A percentile compares a stretch with the other conserved stretches of the same genome.
These are phyloP conservation scores for Drosophila helvetica DNA, from an alignment of 2,888 invertebrate genomes.

Conservation along the genomic window DNA sequence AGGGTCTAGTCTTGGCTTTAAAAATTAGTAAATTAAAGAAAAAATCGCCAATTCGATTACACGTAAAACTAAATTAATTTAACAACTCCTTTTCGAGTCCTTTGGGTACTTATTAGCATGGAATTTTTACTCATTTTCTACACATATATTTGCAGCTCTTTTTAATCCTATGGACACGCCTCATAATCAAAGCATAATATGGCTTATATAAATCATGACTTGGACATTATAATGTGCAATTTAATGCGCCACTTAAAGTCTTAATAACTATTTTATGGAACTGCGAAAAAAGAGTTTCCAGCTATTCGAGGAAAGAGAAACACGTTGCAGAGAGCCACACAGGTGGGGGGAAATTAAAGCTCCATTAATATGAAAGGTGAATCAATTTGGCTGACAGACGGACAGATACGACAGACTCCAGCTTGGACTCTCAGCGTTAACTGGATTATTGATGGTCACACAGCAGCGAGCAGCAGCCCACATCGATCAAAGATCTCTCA, in stretches of 20 bases:
- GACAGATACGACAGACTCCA: conserved; percentile 9
- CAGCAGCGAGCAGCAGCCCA: conserved; percentile 21
- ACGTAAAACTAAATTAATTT: neutral
- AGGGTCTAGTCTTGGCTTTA: neutral
- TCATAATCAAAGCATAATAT: conserved; percentile 12
- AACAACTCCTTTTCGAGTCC: neutral
- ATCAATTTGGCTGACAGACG: conserved; percentile 18
- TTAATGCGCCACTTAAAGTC: conserved; percentile 40
- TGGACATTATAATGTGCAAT: conserved; percentile 23
- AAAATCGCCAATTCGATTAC: neutral
- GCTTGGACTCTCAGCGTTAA: conserved; percentile 15
- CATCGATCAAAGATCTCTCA: conserved; percentile 23
- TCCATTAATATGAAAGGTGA: conserved; percentile 22
- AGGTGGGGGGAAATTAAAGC: conserved; percentile 22
- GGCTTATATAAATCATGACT: conserved; percentile 42
- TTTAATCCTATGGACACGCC: neutral
- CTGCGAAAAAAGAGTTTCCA: conserved; percentile 1
- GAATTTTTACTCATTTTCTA: neutral
- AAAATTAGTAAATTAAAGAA: neutral
- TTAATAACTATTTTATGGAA: conserved; percentile 47
- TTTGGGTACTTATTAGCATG: neutral
- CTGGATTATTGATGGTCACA: conserved; percentile 38
- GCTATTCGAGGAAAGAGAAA: neutral
- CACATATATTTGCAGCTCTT: too few relatives aligned
- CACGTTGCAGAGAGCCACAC: neutral